phyloP scores from a whole-genome alignment of 2,888 invertebrate species.

The Mantis religiosa region DNA sequence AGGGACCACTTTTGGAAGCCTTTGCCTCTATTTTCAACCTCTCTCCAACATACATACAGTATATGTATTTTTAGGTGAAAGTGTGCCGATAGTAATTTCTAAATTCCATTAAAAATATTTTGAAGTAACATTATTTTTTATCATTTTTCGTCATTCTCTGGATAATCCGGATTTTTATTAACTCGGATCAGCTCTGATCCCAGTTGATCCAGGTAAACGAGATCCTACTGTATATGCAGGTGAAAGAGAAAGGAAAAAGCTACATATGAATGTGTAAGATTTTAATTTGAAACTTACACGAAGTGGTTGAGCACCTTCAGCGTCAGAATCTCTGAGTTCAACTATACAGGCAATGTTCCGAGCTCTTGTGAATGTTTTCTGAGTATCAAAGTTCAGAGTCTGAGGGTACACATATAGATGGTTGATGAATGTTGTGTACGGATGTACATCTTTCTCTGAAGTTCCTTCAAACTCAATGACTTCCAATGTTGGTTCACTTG shows the following conservation, averaged over 20 bases:
- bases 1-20: no score
- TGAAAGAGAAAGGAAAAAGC: neutral
- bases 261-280: neutral
- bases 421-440: conserved; percentile 80
- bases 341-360: conserved; percentile 90
- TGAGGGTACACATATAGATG: conserved; percentile 90
- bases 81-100: no score
- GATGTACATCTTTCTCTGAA: conserved; percentile 64
- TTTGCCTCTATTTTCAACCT: no score
- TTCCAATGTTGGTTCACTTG: conserved; percentile 72
- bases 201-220: no score
- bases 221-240: no score
- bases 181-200: no score
- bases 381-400: conserved; percentile 80
- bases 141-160: no score
- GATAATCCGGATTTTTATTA: no score
- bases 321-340: conserved; percentile 81
- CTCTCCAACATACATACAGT: no score
- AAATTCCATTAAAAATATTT: no score
- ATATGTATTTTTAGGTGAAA: no score
- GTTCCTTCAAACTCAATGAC: conserved; percentile 75
- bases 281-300: conserved; percentile 53
- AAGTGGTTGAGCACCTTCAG: conserved; percentile 64
- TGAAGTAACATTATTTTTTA: no score
- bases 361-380: conserved; percentile 86